These are phyloP conservation scores for Pygocentrus nattereri DNA, from an alignment of 2,797 vertebrate genomes.

Conservation along the genomic window DNA sequence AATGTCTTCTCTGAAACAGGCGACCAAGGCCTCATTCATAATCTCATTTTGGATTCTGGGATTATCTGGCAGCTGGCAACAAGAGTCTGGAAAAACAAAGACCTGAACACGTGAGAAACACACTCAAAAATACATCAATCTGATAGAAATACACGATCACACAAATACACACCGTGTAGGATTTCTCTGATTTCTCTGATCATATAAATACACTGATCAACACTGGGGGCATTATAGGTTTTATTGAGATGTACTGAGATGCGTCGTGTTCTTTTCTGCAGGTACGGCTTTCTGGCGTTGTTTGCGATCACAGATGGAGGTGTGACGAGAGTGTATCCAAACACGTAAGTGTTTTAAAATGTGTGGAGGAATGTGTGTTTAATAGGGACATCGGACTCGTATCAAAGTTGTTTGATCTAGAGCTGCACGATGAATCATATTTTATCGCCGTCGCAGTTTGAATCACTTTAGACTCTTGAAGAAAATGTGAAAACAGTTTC, in stretches of 20 bases:
- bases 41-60: conserved; percentile 94
- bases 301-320: conserved; percentile 95
- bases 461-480: no score
- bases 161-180: no score
- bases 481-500: no score
- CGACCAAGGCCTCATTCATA: conserved; percentile 94
- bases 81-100: conserved; percentile 93
- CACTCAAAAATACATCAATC: no score
- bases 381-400: neutral
- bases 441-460: no score
- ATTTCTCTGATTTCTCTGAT: no score
- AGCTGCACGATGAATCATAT: neutral
- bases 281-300: conserved; percentile 95
- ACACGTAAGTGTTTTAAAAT: conserved; percentile 85
- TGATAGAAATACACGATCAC: neutral
- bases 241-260: neutral
- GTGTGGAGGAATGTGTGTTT: neutral
- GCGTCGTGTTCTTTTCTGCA: conserved; percentile 59
- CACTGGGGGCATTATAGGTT: no score
- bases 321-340: conserved; percentile 94
- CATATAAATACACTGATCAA: no score
- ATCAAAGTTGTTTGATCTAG: neutral
- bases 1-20: conserved; percentile 74
- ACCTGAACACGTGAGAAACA: conserved; percentile 92
- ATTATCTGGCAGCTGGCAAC: conserved; percentile 94